Evolutionary conservation across 2,888 invertebrate species (phyloP).

Genomic region (Aspidiotus destructor): DNA sequence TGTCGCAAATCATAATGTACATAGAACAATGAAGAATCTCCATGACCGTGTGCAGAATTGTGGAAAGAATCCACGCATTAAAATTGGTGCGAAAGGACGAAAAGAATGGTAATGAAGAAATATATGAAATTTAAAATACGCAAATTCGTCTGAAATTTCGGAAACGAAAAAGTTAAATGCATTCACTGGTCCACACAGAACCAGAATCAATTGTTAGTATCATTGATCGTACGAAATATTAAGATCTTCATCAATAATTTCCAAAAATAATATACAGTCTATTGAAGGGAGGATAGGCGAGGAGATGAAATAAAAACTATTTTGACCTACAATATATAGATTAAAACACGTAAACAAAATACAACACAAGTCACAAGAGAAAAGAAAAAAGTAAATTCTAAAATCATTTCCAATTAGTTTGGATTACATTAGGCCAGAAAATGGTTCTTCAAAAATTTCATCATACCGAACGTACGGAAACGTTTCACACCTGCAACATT

Average conservation of each 20-base stretch:
- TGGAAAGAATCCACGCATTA: neutral
- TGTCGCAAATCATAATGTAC: neutral
- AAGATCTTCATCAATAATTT: neutral
- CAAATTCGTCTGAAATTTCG: neutral
- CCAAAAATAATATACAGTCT: neutral
- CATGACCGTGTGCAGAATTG: neutral
- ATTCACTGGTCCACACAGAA: neutral
- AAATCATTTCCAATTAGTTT: neutral
- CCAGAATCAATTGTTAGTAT: too few relatives aligned
- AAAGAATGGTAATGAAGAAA: too few relatives aligned
- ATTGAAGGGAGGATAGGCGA: neutral
- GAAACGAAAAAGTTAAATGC: neutral
- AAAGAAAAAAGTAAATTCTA: constrained; percentile 6
- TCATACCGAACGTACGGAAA: constrained; percentile 93
- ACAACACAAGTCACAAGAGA: constrained; percentile 21
- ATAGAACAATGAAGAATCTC: neutral
- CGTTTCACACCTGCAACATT: constrained; percentile 56
- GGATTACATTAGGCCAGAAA: constrained; percentile 45
- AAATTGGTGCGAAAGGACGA: neutral
- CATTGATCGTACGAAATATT: too few relatives aligned
- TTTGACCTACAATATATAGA: neutral
- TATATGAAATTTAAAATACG: neutral
- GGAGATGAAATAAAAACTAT: neutral
- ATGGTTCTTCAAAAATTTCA: constrained; percentile 89
- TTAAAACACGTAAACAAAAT: constrained; percentile 18